Conservation (phyloP, 64 coral and sea anemone species). For the Astreopora myriophthalma region DNA sequence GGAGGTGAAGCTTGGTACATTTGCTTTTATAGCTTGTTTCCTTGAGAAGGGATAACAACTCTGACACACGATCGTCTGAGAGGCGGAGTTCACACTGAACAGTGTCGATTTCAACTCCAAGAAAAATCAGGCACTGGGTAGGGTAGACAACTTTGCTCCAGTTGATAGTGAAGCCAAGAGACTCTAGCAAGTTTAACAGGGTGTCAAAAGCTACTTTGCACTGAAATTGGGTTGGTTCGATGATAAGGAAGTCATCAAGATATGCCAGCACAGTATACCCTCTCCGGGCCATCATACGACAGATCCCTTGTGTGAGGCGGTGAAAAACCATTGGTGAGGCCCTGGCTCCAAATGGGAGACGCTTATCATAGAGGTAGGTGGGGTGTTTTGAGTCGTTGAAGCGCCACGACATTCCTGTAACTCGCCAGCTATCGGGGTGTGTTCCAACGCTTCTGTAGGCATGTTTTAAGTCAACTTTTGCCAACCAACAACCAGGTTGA, state of each 20-base stretch:
- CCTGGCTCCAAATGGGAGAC: conserved; percentile 64
- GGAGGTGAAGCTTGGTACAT: conserved; percentile 30
- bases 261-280: conserved; percentile 27
- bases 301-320: conserved; percentile 58
- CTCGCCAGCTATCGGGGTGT: conserved; percentile 34
- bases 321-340: conserved; percentile 47
- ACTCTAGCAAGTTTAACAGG: conserved; percentile 1
- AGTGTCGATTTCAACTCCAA: conserved; percentile 66
- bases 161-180: conserved; percentile 25
- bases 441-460: conserved; percentile 53
- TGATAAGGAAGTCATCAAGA: conserved; percentile 64
- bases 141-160: conserved; percentile 21
- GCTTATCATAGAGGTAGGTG: conserved; percentile 64
- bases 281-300: conserved; percentile 43
- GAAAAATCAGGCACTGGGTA: conserved; percentile 36
- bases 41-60: background rate
- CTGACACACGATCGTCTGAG: conserved; percentile 21
- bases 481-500: conserved; percentile 1
- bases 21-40: background rate
- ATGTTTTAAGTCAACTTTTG: conserved; percentile 51
- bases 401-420: conserved; percentile 35
- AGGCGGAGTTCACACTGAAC: background rate
- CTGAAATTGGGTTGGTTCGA: conserved; percentile 16
- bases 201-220: conserved; percentile 47
- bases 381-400: conserved; percentile 16